A percentile compares a stretch with the other conserved stretches of the same genome.
Evolutionary conservation across 2,797 vertebrate species (phyloP).

Genomic region (Oophaga sylvatica): DNA sequence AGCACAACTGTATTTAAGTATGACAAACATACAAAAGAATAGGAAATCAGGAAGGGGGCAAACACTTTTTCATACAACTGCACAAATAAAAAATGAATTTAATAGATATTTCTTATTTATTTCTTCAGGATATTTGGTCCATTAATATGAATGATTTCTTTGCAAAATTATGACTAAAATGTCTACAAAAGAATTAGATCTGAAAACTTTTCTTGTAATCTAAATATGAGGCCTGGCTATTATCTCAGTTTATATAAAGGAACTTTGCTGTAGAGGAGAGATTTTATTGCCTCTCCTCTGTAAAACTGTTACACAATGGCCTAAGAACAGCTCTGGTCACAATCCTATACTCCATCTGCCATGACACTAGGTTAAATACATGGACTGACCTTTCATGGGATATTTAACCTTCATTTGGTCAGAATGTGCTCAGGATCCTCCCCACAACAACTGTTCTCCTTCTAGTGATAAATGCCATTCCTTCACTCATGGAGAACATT

Average conservation of each 20-base stretch:
- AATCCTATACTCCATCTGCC: constrained; percentile 53
- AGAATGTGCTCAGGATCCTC: constrained; percentile 39
- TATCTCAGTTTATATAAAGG: neutral
- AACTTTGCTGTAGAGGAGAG: neutral
- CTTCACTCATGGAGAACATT: constrained; percentile 53
- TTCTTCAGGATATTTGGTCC: neutral
- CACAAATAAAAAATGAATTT: no score
- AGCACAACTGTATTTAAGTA: no score
- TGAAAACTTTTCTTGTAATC: neutral
- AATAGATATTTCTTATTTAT: no score
- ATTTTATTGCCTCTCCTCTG: constrained; percentile 14
- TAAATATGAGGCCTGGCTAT: neutral
- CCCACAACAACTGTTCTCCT: constrained; percentile 53
- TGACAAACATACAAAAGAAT: no score
- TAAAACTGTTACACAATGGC: constrained; percentile 17
- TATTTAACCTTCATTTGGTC: constrained; percentile 52
- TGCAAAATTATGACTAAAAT: neutral
- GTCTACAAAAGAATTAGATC: neutral
- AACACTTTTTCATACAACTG: no score
- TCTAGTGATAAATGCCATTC: constrained; percentile 58
- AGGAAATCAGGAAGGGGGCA: no score
- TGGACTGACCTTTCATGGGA: constrained; percentile 35
- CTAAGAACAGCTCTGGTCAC: constrained; percentile 12
- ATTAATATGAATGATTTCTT: neutral
- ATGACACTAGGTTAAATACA: constrained; percentile 27